Conservation (phyloP, 2,888 invertebrate species). For the Orthosia cruda region DNA sequence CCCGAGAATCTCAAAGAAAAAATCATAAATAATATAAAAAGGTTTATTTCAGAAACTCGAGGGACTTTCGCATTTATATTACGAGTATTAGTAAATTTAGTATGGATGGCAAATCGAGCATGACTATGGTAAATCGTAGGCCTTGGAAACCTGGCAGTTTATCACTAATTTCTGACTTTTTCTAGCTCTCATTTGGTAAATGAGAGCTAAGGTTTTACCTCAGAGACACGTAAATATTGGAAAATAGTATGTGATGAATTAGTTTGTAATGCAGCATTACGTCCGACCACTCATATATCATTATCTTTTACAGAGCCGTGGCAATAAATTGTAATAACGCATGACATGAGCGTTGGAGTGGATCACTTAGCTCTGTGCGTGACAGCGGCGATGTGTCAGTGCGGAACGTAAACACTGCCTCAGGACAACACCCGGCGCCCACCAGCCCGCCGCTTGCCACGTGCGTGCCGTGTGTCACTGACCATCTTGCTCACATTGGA, state of each 20-base stretch:
- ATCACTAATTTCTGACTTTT: too few species aligned
- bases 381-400: constrained; percentile 21
- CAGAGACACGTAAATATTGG: too few species aligned
- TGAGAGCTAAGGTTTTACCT: not conserved
- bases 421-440: constrained; percentile 33
- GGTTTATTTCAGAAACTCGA: too few species aligned
- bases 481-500: constrained; percentile 15
- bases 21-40: too few species aligned
- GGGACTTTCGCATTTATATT: too few species aligned
- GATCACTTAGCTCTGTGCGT: constrained; percentile 20
- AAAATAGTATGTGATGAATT: too few species aligned
- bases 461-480: constrained; percentile 19
- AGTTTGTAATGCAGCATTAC: constrained; percentile 1
- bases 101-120: too few species aligned
- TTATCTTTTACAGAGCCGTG: not conserved
- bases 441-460: constrained; percentile 16
- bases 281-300: constrained; percentile 14
- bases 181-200: too few species aligned
- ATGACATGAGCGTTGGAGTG: constrained; percentile 29
- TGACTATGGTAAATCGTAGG: too few species aligned
- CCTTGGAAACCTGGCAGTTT: too few species aligned
- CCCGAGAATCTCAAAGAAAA: too few species aligned
- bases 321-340: constrained; percentile 2
- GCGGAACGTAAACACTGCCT: constrained; percentile 33
- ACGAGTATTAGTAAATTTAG: too few species aligned